Base-by-base conservation (phyloP, 2,888 invertebrate species). In the Tipula helvola region DNA sequence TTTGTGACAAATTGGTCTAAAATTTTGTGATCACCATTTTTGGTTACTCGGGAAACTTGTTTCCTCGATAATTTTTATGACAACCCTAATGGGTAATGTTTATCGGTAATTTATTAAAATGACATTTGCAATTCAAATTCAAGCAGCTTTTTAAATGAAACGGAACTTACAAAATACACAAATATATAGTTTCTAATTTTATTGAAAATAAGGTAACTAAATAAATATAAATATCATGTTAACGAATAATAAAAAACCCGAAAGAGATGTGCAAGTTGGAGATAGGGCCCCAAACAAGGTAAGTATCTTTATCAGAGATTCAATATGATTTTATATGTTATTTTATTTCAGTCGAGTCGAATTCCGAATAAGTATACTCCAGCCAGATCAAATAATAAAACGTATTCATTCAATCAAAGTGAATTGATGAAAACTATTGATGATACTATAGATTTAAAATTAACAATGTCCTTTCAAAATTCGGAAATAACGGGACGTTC, bases 401-500 rank as follows among this genome's bases (percentile, higher is more conserved):
- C 7, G 10, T 71, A 71, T 28, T 71, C 71, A 8, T 71, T 71
- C 4, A 71, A 28, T 71, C 71, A 71, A 71, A 71, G 71, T 3
- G 71, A 71, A 10, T 71, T 71, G 10, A 71, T 71, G 71, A 71
- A 71, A 71, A 71, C 71, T 28, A 71, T 71, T 10, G 71, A 71
- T 71, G 71, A 71, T 71, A 71, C 71, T 28, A 71, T 71, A 0
- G 71, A 71, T 71, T 8, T 71, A 71, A 71, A 71, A 7, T 10
- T 71, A 10, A 8, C 71, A 86, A 89, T 91, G 2, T 91, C 90
- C 0, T 91, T 91, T 88, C 90, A 91, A 86, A 91, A 91, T 0
- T 89, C 88, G 0, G 91, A 91, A 87, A 91, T 91, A 8, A 91
- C 91, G 0, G 91, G 90, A 0, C 89, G 91, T 8, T 91, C 91